These are phyloP conservation scores for Drosophila yakuba DNA, from an alignment of 1,140 invertebrate genomes.

Conservation along the genomic window DNA sequence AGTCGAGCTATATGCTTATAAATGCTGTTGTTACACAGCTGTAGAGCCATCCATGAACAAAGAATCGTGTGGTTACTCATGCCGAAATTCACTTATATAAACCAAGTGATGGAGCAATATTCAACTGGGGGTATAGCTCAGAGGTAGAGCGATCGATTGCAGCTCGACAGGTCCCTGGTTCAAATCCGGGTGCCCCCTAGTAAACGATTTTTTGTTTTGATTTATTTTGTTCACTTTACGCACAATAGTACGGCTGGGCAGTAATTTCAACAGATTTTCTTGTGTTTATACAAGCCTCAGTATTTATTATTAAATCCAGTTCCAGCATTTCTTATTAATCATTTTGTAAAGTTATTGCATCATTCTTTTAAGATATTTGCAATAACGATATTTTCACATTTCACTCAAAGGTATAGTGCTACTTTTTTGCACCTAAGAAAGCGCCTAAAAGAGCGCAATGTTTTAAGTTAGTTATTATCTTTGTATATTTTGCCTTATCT, in stretches of 20 bases:
- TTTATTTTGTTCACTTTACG: not conserved
- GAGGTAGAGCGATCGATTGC: slow-evolving; percentile 96
- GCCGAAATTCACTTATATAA: not conserved
- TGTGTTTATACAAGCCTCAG: too few species aligned
- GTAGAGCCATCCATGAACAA: too few species aligned
- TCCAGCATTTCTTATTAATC: not conserved
- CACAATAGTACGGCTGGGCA: not conserved
- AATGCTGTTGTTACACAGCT: too few species aligned
- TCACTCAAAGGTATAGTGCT: too few species aligned
- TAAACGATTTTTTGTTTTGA: not conserved
- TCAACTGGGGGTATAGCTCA: slow-evolving; percentile 89
- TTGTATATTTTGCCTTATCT: too few species aligned
- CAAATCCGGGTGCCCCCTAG: slow-evolving; percentile 96
- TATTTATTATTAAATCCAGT: not conserved
- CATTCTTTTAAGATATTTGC: not conserved
- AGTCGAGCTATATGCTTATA: slow-evolving; percentile 51
- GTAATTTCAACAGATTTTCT: too few species aligned
- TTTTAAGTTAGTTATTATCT: too few species aligned
- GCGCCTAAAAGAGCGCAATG: not conserved
- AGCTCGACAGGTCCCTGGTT: slow-evolving; percentile 97
- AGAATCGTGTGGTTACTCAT: not conserved
- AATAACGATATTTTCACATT: not conserved
- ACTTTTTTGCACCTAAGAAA: not conserved
- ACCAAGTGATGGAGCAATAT: not conserved
- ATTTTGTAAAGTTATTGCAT: not conserved